A percentile compares a stretch with the other conserved stretches of the same genome.
Evolutionary conservation across 2,888 invertebrate species (phyloP).

Genomic region (Apocheima hispidaria): DNA sequence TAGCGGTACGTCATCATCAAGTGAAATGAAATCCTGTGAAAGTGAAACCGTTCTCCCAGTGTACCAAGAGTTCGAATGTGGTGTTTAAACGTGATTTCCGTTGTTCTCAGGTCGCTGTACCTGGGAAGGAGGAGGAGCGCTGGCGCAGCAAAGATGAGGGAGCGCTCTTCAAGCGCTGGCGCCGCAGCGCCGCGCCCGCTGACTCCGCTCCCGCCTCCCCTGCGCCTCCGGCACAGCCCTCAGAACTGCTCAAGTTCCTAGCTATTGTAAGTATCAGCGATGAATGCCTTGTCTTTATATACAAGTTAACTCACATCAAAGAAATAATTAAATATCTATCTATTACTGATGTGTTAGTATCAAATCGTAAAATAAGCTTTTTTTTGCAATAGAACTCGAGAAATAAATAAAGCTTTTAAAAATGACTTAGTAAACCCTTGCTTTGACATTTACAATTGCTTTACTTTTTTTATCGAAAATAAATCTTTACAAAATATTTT

Average conservation of each 20-base stretch:
- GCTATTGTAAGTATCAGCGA: constrained; percentile 90
- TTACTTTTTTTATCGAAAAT: too few species aligned
- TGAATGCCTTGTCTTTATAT: neutral
- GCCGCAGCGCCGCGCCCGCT: constrained; percentile 66
- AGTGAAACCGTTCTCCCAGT: constrained; percentile 49
- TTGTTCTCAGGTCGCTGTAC: constrained; percentile 83
- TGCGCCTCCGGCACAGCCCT: constrained; percentile 70
- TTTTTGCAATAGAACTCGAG: neutral
- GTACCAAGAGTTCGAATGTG: constrained; percentile 55
- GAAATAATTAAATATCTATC: neutral
- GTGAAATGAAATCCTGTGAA: constrained; percentile 51
- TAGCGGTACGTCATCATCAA: constrained; percentile 80
- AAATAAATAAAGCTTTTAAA: too few species aligned
- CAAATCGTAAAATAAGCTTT: neutral
- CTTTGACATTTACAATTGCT: too few species aligned
- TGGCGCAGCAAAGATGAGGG: constrained; percentile 80
- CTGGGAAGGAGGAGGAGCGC: constrained; percentile 81
- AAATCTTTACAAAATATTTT: too few species aligned
- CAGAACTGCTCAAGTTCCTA: constrained; percentile 89
- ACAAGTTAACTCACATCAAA: neutral
- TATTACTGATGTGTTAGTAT: neutral
- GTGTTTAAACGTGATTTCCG: constrained; percentile 75
- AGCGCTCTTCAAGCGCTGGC: constrained; percentile 80
- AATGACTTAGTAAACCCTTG: too few species aligned
- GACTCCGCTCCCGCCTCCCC: constrained; percentile 61